These are phyloP conservation scores for Aleiodes leptofemur DNA, from an alignment of 2,888 invertebrate genomes.

Conservation along the genomic window DNA sequence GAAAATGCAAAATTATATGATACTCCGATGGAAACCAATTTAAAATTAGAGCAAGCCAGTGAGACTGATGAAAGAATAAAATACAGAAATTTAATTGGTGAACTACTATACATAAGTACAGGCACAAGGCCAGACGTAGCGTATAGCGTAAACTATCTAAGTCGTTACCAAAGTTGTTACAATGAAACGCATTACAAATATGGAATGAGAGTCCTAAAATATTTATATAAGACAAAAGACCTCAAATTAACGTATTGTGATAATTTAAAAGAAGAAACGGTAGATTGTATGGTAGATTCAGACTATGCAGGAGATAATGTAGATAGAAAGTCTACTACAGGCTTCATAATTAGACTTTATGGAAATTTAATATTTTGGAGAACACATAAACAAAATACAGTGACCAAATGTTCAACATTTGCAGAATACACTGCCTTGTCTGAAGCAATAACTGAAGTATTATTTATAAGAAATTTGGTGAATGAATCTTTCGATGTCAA, in stretches of 20 bases:
- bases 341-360: conserved; percentile 2
- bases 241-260: not conserved
- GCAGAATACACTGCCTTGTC: conserved; percentile 9
- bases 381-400: conserved; percentile 5
- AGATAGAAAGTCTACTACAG: conserved; percentile 19
- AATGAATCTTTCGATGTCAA: conserved; percentile 47
- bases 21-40: conserved; percentile 22
- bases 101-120: conserved; percentile 27
- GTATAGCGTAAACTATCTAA: conserved; percentile 31
- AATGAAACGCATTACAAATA: conserved; percentile 20
- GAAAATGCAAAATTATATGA: conserved; percentile 29
- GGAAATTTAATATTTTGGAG: conserved; percentile 16
- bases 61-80: not conserved
- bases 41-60: conserved; percentile 14
- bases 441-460: conserved; percentile 31
- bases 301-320: conserved; percentile 5
- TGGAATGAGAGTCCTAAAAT: conserved; percentile 17
- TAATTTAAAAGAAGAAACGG: not conserved
- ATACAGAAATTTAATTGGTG: conserved; percentile 29
- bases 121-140: conserved; percentile 32
- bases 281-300: conserved; percentile 24
- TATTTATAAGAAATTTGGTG: conserved; percentile 43
- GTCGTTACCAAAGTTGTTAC: conserved; percentile 29
- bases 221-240: conserved; percentile 15
- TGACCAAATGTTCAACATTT: not conserved